Evolutionary conservation across 1,140 invertebrate genomes (phyloP).

Genomic region (Eriosoma lanigerum): DNA sequence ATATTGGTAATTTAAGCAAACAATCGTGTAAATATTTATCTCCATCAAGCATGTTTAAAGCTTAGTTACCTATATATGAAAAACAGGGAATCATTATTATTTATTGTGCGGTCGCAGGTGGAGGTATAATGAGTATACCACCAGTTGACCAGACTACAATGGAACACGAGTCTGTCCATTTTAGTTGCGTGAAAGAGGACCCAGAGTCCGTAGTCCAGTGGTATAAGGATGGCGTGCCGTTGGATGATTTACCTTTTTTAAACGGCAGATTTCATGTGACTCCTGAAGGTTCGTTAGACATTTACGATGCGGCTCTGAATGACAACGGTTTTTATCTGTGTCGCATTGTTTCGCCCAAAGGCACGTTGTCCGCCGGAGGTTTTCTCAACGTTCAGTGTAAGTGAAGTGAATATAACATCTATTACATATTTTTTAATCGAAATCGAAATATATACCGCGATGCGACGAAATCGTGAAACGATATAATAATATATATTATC

Average conservation of each 20-base stretch:
- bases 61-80: too few species aligned
- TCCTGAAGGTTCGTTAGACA: constrained; percentile 73
- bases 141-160: constrained; percentile 86
- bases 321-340: constrained; percentile 90
- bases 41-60: too few species aligned
- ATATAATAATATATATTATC: too few species aligned
- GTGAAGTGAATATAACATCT: constrained; percentile 54
- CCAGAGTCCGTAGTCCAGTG: constrained; percentile 67
- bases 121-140: constrained; percentile 78
- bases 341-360: constrained; percentile 76
- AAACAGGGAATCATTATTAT: too few species aligned
- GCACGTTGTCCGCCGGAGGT: constrained; percentile 80
- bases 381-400: constrained; percentile 94
- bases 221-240: constrained; percentile 69
- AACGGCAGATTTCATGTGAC: constrained; percentile 64
- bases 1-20: too few species aligned
- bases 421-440: too few species aligned
- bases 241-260: constrained; percentile 67
- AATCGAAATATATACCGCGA: too few species aligned
- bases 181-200: constrained; percentile 77
- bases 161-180: constrained; percentile 79
- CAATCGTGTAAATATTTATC: too few species aligned
- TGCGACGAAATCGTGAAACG: too few species aligned
- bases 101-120: constrained; percentile 63
- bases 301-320: constrained; percentile 72